A percentile compares a stretch with the other conserved stretches of the same genome.
These are phyloP conservation scores for Rhaphigaster nebulosa DNA, from an alignment of 2,888 invertebrate genomes.

Conservation along the genomic window DNA sequence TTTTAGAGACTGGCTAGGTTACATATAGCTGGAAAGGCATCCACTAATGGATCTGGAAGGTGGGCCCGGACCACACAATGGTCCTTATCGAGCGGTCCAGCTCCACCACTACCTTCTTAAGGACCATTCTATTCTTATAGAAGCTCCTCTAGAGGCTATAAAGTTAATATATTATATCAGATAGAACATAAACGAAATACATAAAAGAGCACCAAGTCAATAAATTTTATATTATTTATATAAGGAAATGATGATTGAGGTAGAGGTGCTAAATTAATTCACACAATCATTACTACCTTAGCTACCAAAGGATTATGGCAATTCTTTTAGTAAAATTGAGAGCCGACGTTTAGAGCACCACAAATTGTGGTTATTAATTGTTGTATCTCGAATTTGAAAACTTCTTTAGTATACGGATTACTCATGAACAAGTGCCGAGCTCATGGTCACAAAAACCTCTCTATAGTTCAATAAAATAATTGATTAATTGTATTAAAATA, in stretches of 20 bases:
- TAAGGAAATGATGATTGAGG: too few relatives aligned
- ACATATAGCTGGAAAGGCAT: background rate
- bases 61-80: background rate
- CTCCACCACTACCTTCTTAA: background rate
- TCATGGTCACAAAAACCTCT: too few relatives aligned
- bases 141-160: background rate
- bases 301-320: too few relatives aligned
- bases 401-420: too few relatives aligned
- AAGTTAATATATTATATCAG: background rate
- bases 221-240: background rate
- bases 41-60: conserved; percentile 13
- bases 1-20: background rate
- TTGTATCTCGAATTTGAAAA: too few relatives aligned
- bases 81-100: background rate
- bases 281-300: too few relatives aligned
- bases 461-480: too few relatives aligned
- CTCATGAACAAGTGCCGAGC: too few relatives aligned
- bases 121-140: background rate
- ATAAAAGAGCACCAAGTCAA: background rate
- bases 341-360: background rate
- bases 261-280: too few relatives aligned
- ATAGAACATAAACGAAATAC: background rate
- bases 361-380: background rate
- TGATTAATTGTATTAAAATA: too few relatives aligned
- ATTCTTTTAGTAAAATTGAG: too few relatives aligned